These are phyloP conservation scores for Hyles euphorbiae DNA, from an alignment of 1,140 invertebrate genomes.

Conservation along the genomic window DNA sequence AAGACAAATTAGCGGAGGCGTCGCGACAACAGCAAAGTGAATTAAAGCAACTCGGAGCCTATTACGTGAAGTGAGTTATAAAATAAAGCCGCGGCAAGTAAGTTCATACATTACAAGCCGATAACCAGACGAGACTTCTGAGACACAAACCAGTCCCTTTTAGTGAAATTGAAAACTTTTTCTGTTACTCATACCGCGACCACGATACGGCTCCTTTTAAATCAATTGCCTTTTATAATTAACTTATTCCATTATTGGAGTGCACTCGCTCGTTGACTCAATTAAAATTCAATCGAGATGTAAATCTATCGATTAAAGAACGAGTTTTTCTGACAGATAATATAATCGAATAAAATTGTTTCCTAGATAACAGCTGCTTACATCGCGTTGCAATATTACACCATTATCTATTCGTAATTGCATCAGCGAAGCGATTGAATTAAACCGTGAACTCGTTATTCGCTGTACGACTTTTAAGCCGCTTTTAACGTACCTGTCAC, in stretches of 20 bases:
- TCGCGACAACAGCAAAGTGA: conserved; percentile 49
- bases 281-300: conserved; percentile 64
- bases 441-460: conserved; percentile 7
- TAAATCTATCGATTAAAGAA: conserved; percentile 56
- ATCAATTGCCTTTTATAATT: conserved; percentile 75
- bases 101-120: conserved; percentile 75
- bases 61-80: conserved; percentile 74
- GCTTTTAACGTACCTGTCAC: background rate
- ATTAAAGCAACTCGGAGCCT: conserved; percentile 60
- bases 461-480: background rate
- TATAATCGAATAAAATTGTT: conserved; percentile 54
- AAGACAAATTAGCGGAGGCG: conserved; percentile 45
- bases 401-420: conserved; percentile 27
- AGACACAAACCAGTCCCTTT: conserved; percentile 77
- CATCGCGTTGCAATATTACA: conserved; percentile 14
- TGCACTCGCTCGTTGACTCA: conserved; percentile 61
- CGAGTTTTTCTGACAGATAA: conserved; percentile 57
- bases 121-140: conserved; percentile 75
- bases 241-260: conserved; percentile 68
- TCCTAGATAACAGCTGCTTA: conserved; percentile 39
- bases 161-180: conserved; percentile 77
- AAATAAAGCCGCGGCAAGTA: conserved; percentile 68
- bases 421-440: conserved; percentile 7
- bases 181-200: conserved; percentile 70
- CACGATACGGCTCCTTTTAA: conserved; percentile 68